Base-by-base conservation (phyloP, 2,888 invertebrate species). In the Glyphotaelius pellucidus region DNA sequence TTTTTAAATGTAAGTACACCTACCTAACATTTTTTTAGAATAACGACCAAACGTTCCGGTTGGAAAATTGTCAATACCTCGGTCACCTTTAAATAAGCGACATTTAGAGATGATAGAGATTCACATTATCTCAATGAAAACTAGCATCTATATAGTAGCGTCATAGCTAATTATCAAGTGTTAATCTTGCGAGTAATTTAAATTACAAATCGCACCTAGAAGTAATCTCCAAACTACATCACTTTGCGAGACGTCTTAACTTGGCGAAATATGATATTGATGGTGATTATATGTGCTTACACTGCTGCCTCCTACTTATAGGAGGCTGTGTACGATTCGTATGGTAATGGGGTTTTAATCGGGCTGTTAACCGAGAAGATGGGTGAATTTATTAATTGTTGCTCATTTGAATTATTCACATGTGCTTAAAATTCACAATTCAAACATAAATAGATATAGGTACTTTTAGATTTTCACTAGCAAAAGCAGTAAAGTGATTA, bases 311-410 rank as follows among this genome's bases (percentile, higher is more conserved):
- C 25, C 25, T 67, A 7, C 67, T 67, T 52, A 19, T 19, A 15
- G 52, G 67, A 67, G 25, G 25, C 25, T 67, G 25, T 19, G 5
- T 25, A 25, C 30, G 32, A 32, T 32, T 35, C 32, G 83, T 83
- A 35, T 11, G 83, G 35, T 83, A 83, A 83, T 83, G 83, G 35
- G 83, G 3, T 83, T 83, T 83, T 83, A 83, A 83, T 32, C 35
- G 35, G 35, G 83, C 19, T 15, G 35, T 35, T n/a, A 83, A 35
- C 35, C 35, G 19, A 83, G 83, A 83, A 32, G 83, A 5, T 3
- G 32, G 15, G 35, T 83, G n/a, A 32, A 81, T 83, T 9, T 83
- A 35, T 83, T 83, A 25, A 35, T 83, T 83, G 32, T 32, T 15
- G n/a, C 35, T 32, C 19, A 83, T 35, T 83, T 35, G 32, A 25